Conservation (phyloP, 2,888 invertebrate genomes). For the Disparrhopalites patrizii region DNA sequence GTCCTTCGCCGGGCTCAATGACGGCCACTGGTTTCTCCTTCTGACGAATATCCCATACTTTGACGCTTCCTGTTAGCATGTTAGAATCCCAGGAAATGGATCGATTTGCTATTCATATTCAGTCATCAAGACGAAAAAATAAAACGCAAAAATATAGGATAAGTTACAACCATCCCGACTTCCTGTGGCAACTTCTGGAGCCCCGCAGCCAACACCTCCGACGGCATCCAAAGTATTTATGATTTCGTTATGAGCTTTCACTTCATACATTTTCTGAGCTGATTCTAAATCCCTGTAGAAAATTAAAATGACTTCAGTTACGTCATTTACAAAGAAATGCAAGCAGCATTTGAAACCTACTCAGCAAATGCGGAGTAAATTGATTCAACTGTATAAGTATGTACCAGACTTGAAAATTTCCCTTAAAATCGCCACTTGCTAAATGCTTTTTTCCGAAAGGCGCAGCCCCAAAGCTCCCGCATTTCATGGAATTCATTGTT, state of each 20-base stretch:
- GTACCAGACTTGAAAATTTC: constrained; percentile 76
- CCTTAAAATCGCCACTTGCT: constrained; percentile 87
- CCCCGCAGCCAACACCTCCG: constrained; percentile 82
- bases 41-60: constrained; percentile 93
- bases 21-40: constrained; percentile 82
- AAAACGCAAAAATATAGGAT: not conserved
- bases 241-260: constrained; percentile 73
- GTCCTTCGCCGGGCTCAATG: constrained; percentile 72
- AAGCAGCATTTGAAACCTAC: no score
- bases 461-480: constrained; percentile 88
- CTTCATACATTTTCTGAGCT: constrained; percentile 69
- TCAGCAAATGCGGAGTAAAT: no score
- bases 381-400: not conserved
- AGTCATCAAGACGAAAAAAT: not conserved
- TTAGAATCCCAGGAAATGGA: no score
- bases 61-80: constrained; percentile 79
- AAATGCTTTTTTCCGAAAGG: constrained; percentile 72
- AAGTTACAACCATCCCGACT: constrained; percentile 92
- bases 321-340: no score
- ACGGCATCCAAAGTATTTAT: constrained; percentile 90
- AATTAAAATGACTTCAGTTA: no score
- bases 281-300: constrained; percentile 74
- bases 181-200: constrained; percentile 92
- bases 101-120: not conserved
- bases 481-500: constrained; percentile 81